These are phyloP conservation scores for Wasmannia auropunctata DNA, from an alignment of 1,140 invertebrate genomes.

Conservation along the genomic window DNA sequence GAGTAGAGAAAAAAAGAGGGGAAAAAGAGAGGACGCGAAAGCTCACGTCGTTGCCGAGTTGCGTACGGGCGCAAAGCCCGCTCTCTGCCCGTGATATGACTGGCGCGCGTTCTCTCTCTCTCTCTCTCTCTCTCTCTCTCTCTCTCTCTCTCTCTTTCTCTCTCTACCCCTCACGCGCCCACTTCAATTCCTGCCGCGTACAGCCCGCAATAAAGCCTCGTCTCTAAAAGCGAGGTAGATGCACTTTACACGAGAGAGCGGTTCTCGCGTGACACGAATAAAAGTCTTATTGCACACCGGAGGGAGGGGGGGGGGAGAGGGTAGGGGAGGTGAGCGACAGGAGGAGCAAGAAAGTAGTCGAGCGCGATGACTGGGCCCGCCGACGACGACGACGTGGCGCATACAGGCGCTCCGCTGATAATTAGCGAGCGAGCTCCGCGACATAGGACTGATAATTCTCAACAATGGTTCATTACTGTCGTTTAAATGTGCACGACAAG, in stretches of 20 bases:
- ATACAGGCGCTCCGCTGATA: constrained; percentile 74
- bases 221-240: constrained; percentile 57
- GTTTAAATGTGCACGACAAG: constrained; percentile 84
- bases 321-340: constrained; percentile 35
- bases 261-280: constrained; percentile 39
- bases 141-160: neutral
- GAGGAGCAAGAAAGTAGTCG: constrained; percentile 56
- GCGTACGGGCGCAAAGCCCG: constrained; percentile 40
- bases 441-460: constrained; percentile 82
- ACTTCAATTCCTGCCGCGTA: constrained; percentile 60
- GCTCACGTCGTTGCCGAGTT: constrained; percentile 45
- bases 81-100: neutral
- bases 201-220: constrained; percentile 54
- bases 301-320: too few species aligned
- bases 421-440: constrained; percentile 78
- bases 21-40: constrained; percentile 59
- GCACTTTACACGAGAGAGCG: constrained; percentile 58
- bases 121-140: neutral
- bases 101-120: constrained; percentile 52
- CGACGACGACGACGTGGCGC: constrained; percentile 16
- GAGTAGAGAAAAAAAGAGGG: constrained; percentile 33
- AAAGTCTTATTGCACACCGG: constrained; percentile 52
- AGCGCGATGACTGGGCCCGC: constrained; percentile 49
- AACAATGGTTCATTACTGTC: constrained; percentile 82
- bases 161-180: constrained; percentile 22